Conservation (phyloP, 2,888 invertebrate genomes). For the Thereva nobilitata region DNA sequence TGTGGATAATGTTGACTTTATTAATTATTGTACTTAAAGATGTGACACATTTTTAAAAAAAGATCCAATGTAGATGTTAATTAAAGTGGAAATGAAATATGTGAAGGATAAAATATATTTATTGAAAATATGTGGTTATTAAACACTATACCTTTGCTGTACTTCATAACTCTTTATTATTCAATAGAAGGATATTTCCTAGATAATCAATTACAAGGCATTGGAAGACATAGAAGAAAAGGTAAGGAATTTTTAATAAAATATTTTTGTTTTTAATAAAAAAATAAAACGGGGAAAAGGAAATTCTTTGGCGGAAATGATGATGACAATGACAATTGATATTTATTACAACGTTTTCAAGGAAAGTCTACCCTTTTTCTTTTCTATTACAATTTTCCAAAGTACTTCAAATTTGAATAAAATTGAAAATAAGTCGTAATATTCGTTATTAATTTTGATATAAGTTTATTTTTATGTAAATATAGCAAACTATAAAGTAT, state of each 20-base stretch:
- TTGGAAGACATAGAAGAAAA: constrained; percentile 42
- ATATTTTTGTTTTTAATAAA: not conserved
- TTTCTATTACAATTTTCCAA: too few species aligned
- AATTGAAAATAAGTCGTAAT: too few species aligned
- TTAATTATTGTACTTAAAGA: constrained; percentile 21
- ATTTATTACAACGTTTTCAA: too few species aligned
- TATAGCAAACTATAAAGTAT: too few species aligned
- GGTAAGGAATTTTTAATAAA: constrained; percentile 27
- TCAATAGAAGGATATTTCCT: constrained; percentile 44
- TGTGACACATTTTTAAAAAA: constrained; percentile 31
- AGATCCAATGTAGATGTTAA: not conserved
- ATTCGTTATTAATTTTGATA: too few species aligned
- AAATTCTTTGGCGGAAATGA: too few species aligned
- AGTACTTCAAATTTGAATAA: too few species aligned
- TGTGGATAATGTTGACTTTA: constrained; percentile 4
- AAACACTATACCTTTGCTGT: constrained; percentile 40
- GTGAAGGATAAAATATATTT: constrained; percentile 20
- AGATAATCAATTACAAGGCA: constrained; percentile 43
- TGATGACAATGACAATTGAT: too few species aligned
- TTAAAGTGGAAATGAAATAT: constrained; percentile 22
- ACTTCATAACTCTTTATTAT: constrained; percentile 41
- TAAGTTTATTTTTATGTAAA: too few species aligned
- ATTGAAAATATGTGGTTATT: constrained; percentile 40
- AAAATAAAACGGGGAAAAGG: too few species aligned
- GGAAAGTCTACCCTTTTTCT: too few species aligned